Evolutionary conservation across 1,140 invertebrate species (phyloP), one percentile per base, ranked within the genome.

Genomic region (Eufriesea mexicana): DNA sequence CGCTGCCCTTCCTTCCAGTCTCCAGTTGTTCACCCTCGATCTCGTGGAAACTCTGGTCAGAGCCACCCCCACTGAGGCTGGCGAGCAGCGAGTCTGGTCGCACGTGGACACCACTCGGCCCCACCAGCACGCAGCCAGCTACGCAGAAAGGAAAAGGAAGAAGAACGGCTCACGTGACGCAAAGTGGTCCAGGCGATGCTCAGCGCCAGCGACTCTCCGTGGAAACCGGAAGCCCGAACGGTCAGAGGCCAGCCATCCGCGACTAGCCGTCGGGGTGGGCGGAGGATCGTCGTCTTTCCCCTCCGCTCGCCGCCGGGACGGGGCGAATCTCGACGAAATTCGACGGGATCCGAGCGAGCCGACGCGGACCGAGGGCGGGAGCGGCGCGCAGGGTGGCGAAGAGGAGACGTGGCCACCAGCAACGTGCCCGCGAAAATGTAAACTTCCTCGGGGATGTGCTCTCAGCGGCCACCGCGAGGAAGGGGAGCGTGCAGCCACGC

Each of bases 341-440:
- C 7, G 59, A 61, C 4, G 25, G 28, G 59, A 12, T n/a, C 14
- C 12, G 61, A n/a, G 42, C 54, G 62, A 6, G 23, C 18, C 28
- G 51, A 18, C 16, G 51, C 51, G 16, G 14, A 18, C 14, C 35
- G 35, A 47, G 49, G 12, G 57, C 68, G 79, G 57, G 59, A 55
- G 35, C 51, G 76, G 45, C 45, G 45, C 28, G 49, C 8, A 54
- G 54, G 55, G 70, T 23, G 23, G 28, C 28, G 18, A 8, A 20
- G n/a, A 20, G 42, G 45, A 51, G 45, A 71, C 67, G 61, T 72
- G 42, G 55, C 16, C 55, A 73, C 62, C 71, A 51, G 67, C 81
- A 87, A 87, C 86, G 86, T 84, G 86, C 81, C 83, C 77, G 85
- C 73, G 79, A 73, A 74, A 72, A 78, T 77, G 86, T 87, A 84